These are phyloP conservation scores for Melanotaenia parkinsoni DNA, from an alignment of 2,797 vertebrate genomes.

Conservation along the genomic window DNA sequence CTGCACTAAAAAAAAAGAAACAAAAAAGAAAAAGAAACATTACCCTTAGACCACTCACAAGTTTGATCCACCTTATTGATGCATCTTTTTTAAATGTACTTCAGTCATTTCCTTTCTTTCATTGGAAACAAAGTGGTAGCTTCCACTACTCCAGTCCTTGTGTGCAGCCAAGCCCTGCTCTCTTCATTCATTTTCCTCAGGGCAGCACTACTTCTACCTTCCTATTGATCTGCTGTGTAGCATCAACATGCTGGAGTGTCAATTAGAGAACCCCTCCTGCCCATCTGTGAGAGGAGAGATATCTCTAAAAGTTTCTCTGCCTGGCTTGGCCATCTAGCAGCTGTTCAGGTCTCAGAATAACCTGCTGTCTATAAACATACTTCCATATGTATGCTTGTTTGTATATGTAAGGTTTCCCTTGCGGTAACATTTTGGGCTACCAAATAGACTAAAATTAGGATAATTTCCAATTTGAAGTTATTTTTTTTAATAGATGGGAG, in stretches of 20 bases:
- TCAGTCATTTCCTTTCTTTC: conserved; percentile 31
- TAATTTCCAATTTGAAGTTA: conserved; percentile 39
- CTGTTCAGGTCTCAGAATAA: conserved; percentile 52
- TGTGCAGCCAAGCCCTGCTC: conserved; percentile 43
- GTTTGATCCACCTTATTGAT: conserved; percentile 32
- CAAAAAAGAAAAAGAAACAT: conserved; percentile 11
- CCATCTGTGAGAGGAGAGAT: conserved; percentile 68
- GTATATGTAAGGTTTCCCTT: conserved; percentile 41
- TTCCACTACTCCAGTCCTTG: conserved; percentile 27
- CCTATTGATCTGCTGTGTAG: conserved; percentile 76
- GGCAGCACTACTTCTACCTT: conserved; percentile 61
- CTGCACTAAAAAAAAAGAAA: conserved; percentile 1
- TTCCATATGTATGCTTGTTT: conserved; percentile 51
- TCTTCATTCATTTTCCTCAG: conserved; percentile 64
- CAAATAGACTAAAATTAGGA: conserved; percentile 34
- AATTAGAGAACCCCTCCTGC: conserved; percentile 74
- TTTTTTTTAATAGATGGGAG: conserved; percentile 20
- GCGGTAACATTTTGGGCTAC: conserved; percentile 35
- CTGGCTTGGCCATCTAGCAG: conserved; percentile 50
- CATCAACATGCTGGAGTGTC: conserved; percentile 77
- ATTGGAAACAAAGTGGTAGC: conserved; percentile 33
- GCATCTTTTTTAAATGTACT: conserved; percentile 40
- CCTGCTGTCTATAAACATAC: conserved; percentile 54
- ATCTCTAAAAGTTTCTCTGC: conserved; percentile 57
- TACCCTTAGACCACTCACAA: conserved; percentile 5